Evolutionary conservation across 2,113 vertebrate species (phyloP), one percentile per base, ranked within the genome.

Genomic region (Odontesthes bonariensis): DNA sequence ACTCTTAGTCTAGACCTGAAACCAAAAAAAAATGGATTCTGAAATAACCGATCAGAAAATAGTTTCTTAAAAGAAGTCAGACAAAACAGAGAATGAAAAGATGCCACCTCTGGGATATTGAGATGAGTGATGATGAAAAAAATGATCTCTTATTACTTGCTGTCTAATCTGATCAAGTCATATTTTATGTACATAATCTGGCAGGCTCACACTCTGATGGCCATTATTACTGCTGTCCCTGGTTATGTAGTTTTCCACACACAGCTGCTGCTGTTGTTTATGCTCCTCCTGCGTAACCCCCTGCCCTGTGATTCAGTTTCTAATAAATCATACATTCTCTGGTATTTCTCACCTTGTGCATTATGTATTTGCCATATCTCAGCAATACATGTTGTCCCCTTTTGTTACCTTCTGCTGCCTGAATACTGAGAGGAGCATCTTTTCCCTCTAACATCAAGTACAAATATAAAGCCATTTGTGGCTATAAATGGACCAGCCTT

Each of bases 241-340:
- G 44, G 33, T 72, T 52, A 35, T 35, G 35, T 55, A 46, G 52
- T 42, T 58, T 69, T 27, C 33, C 47, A 53, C 42, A 60, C 22
- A 54, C 32, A 65, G 54, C 56, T 77, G 73, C 60, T 32, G 23
- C 62, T 71, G 22, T 7, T 63, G 42, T 49, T 78, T 49, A 69
- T 16, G 40, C 54, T 56, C 51, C 53, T 70, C 20, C 54, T 49
- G 16, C 51, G 32, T 11, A 68, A 69, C 75, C 51, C 60, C 56
- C 69, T 52, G 62, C 54, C 46, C 59, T 20, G 9, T 54, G n/a
- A 58, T 77, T 65, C 64, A 58, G 38, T 69, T 83, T 76, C 63
- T 75, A 74, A 79, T 87, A 71, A 83, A 77, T 90, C 80, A 76
- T 75, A 78, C 52, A 81, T 86, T 66, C 35, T 51, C 69, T 71